These are phyloP conservation scores for Limonius californicus DNA, from an alignment of 1,140 invertebrate species.

Conservation along the genomic window DNA sequence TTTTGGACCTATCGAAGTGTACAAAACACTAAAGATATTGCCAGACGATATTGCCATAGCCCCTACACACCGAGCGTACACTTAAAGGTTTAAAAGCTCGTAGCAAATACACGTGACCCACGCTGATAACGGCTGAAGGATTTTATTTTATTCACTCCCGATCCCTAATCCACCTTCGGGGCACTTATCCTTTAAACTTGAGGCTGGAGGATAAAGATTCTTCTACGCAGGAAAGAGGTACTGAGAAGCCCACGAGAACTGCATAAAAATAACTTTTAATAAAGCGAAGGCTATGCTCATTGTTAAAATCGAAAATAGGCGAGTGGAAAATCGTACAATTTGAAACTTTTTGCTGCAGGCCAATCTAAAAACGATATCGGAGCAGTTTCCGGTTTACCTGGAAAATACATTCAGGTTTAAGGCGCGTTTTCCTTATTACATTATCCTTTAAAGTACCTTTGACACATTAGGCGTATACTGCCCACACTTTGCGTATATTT, in stretches of 20 bases:
- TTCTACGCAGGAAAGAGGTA: neutral
- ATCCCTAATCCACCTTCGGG: slow-evolving; percentile 7
- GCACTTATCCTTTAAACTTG: slow-evolving; percentile 5
- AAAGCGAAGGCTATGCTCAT: too few species aligned
- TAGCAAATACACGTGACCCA: slow-evolving; percentile 7
- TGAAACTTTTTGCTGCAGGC: too few species aligned
- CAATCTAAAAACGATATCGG: too few species aligned
- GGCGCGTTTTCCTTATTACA: too few species aligned
- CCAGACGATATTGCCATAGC: slow-evolving; percentile 8
- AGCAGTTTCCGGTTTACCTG: too few species aligned
- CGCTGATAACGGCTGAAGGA: slow-evolving; percentile 4
- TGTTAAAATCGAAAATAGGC: too few species aligned
- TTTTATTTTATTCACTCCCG: slow-evolving; percentile 6
- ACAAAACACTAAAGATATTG: slow-evolving; percentile 7
- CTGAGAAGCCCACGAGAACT: neutral
- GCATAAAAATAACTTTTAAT: slow-evolving; percentile 7
- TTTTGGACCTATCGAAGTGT: slow-evolving; percentile 5
- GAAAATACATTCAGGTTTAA: too few species aligned
- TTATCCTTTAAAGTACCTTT: too few species aligned
- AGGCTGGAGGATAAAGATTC: neutral
- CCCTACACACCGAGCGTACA: neutral
- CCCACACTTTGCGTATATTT: too few species aligned
- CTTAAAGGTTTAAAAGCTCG: slow-evolving; percentile 5
- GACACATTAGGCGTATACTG: too few species aligned
- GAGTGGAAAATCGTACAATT: too few species aligned